These are phyloP conservation scores for Peromyscus polionotus DNA, from an alignment of 2,113 vertebrate species.

Conservation along the genomic window DNA sequence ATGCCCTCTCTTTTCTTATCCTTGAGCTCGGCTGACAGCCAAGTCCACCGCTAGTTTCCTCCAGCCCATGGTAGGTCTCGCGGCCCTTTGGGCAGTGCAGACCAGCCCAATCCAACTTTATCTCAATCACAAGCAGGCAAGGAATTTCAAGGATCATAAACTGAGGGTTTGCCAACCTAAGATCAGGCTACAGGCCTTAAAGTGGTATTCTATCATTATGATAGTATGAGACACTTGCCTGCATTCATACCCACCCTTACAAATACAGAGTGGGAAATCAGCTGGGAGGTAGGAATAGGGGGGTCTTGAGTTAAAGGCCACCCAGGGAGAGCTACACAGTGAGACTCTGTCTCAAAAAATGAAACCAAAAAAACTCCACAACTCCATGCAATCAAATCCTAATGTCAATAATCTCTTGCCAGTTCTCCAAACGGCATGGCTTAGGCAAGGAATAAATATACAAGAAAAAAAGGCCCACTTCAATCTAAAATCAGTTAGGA, in stretches of 20 bases:
- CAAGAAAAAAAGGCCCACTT: background rate
- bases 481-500: slow-evolving; percentile 38
- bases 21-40: background rate
- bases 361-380: background rate
- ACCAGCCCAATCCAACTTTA: slow-evolving; percentile 61
- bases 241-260: background rate
- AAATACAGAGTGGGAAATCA: background rate
- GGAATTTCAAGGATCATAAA: slow-evolving; percentile 47
- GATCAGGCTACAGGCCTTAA: slow-evolving; percentile 23
- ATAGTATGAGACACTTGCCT: background rate
- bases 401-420: background rate
- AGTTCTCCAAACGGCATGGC: slow-evolving; percentile 9
- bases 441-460: background rate
- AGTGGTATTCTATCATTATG: background rate
- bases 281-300: background rate
- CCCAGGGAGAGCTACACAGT: background rate
- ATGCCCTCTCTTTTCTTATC: background rate
- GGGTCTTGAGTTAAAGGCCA: background rate
- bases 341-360: background rate
- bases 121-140: slow-evolving; percentile 22
- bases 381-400: background rate
- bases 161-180: slow-evolving; percentile 44
- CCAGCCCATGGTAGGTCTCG: background rate
- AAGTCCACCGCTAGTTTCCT: background rate
- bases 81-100: background rate